These are phyloP conservation scores for Sinocyclocheilus anshuiensis DNA, from an alignment of 2,113 vertebrate species.

Conservation along the genomic window DNA sequence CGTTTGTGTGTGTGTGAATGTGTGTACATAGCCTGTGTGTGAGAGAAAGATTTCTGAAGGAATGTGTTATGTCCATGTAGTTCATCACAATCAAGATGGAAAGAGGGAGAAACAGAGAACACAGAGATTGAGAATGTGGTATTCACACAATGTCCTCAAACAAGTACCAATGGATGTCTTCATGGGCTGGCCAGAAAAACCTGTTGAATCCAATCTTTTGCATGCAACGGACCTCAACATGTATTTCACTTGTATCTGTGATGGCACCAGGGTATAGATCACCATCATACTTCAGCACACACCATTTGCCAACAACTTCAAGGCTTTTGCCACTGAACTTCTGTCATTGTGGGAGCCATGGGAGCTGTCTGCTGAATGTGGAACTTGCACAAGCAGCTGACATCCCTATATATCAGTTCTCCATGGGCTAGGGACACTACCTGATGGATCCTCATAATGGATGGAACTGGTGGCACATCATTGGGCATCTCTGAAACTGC, in stretches of 20 bases:
- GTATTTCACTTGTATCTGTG: slow-evolving; percentile 39
- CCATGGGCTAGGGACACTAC: slow-evolving; percentile 14
- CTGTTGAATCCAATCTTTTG: slow-evolving; percentile 36
- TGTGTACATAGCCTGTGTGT: too few species aligned
- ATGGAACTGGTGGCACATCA: not conserved
- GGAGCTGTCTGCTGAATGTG: not conserved
- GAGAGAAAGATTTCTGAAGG: too few species aligned
- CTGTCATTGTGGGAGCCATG: not conserved
- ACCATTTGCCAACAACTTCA: slow-evolving; percentile 13
- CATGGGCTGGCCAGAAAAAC: slow-evolving; percentile 35
- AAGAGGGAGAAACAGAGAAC: too few species aligned
- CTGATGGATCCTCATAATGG: not conserved
- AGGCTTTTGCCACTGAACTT: slow-evolving; percentile 34
- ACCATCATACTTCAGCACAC: slow-evolving; percentile 33
- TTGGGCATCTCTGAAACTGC: not conserved
- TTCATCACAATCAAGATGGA: too few species aligned
- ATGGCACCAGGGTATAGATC: slow-evolving; percentile 38
- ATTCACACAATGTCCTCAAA: not conserved
- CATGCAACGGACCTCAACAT: slow-evolving; percentile 44
- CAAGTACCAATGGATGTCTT: slow-evolving; percentile 30
- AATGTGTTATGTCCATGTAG: too few species aligned
- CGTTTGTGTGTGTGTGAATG: too few species aligned
- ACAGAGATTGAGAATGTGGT: too few species aligned
- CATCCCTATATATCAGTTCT: slow-evolving; percentile 43
- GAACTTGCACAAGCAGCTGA: slow-evolving; percentile 48